Conservation (phyloP, 2,113 vertebrate species). For the Cyrtonyx montezumae region DNA sequence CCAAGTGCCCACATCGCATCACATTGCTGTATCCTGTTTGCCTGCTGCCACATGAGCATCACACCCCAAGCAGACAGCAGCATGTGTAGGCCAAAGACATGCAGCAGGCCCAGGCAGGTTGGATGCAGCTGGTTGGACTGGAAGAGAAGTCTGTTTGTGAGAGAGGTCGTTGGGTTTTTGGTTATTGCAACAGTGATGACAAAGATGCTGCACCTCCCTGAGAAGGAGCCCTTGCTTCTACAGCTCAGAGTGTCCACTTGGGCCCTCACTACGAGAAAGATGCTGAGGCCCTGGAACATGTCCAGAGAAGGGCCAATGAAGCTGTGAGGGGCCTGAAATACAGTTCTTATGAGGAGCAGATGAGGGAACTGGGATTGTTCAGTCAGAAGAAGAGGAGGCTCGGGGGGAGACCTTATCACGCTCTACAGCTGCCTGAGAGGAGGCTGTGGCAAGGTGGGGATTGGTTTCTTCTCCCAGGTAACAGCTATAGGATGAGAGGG, state of each 20-base stretch:
- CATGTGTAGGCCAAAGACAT: background rate
- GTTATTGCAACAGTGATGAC: accelerated
- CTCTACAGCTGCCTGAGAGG: background rate
- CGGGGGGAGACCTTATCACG: background rate
- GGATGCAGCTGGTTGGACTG: background rate
- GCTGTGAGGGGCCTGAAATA: too few species aligned
- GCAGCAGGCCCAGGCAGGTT: background rate
- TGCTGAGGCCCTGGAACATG: too few species aligned
- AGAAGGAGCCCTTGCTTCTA: background rate
- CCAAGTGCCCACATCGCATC: background rate
- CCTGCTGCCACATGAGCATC: background rate
- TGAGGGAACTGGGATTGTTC: too few species aligned
- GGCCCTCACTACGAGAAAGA: too few species aligned
- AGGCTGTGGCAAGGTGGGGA: background rate
- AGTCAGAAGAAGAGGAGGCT: too few species aligned
- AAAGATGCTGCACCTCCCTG: accelerated
- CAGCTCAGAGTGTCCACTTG: background rate
- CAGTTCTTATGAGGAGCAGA: too few species aligned
- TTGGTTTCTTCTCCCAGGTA: too few species aligned
- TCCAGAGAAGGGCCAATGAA: too few species aligned
- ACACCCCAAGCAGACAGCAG: background rate
- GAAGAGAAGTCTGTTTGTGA: background rate
- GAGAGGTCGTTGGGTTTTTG: background rate
- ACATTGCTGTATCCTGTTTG: background rate
- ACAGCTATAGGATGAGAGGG: too few species aligned